phyloP scores from a whole-genome alignment of 2,797 vertebrate genomes.

The Sternarchorhynchus goeldii region DNA sequence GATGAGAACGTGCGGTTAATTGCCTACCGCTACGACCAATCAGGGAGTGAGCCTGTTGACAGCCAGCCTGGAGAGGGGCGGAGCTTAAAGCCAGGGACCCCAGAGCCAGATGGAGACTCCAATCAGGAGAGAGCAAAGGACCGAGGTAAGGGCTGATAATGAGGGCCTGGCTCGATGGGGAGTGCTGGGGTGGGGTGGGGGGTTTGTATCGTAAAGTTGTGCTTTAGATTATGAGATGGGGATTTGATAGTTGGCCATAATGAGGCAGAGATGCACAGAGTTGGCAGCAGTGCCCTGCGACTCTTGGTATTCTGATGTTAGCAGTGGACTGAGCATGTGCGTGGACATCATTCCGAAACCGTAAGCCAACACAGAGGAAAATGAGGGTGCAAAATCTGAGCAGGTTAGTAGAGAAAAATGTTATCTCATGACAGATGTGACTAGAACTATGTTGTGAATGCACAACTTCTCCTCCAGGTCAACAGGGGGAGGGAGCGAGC shows the following conservation, averaged over 20 bases:
- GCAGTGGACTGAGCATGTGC: background rate
- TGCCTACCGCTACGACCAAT: constrained; percentile 84
- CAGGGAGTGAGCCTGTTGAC: constrained; percentile 83
- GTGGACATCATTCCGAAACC: background rate
- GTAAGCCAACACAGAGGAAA: background rate
- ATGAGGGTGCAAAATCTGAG: constrained; percentile 3
- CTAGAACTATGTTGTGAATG: background rate
- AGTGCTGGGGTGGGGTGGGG: background rate
- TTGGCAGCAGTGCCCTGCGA: background rate
- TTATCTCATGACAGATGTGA: background rate
- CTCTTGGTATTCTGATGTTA: background rate
- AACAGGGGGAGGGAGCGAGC: constrained; percentile 78
- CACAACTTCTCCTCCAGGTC: constrained; percentile 60
- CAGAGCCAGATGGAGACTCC: constrained; percentile 94
- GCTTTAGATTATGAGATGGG: background rate
- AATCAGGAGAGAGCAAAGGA: constrained; percentile 94
- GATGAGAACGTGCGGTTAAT: constrained; percentile 92
- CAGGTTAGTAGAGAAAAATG: background rate
- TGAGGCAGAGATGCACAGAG: background rate
- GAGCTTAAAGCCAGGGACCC: constrained; percentile 90
- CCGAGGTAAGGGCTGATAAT: constrained; percentile 67
- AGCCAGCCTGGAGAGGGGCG: constrained; percentile 83
- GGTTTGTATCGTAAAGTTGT: background rate
- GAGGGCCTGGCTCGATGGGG: background rate
- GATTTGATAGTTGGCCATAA: background rate